Conservation (phyloP, 2,113 vertebrate species). For the Amazona guildingii region DNA sequence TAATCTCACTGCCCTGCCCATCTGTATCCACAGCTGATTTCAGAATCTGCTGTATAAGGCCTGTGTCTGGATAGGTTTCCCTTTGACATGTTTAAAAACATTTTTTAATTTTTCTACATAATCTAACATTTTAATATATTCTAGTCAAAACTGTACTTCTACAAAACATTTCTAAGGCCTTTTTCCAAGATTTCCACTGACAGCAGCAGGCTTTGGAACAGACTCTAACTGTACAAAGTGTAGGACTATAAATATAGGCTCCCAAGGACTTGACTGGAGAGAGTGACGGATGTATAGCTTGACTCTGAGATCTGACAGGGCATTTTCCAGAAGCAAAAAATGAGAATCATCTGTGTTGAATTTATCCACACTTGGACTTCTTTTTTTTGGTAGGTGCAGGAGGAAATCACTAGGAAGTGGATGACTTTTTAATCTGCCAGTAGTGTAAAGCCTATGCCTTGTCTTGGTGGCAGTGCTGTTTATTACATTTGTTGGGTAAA, state of each 20-base stretch:
- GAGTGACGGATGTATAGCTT: conserved; percentile 46
- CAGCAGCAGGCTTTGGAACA: conserved; percentile 22
- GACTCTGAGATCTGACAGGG: conserved; percentile 32
- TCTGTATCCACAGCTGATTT: background rate
- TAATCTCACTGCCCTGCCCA: background rate
- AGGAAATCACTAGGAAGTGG: conserved; percentile 25
- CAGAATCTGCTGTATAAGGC: background rate
- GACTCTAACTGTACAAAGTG: background rate
- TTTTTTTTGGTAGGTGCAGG: conserved; percentile 31
- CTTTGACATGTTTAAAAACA: background rate
- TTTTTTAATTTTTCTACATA: background rate
- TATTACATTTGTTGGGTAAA: conserved; percentile 19
- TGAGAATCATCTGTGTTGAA: conserved; percentile 56
- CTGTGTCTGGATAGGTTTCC: background rate
- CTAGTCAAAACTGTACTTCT: conserved; percentile 9
- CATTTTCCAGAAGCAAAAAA: conserved; percentile 55
- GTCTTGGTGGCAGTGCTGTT: background rate
- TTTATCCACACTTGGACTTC: conserved; percentile 44
- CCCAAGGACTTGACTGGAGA: conserved; percentile 45
- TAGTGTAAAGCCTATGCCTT: background rate
- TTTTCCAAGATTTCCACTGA: conserved; percentile 9
- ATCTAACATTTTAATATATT: background rate
- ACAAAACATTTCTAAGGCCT: background rate
- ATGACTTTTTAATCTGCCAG: conserved; percentile 32
- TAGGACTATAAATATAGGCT: conserved; percentile 16